Evolutionary conservation across 2,888 invertebrate species (phyloP), one percentile per base, ranked within the genome.

Genomic region (Steromphala cineraria): DNA sequence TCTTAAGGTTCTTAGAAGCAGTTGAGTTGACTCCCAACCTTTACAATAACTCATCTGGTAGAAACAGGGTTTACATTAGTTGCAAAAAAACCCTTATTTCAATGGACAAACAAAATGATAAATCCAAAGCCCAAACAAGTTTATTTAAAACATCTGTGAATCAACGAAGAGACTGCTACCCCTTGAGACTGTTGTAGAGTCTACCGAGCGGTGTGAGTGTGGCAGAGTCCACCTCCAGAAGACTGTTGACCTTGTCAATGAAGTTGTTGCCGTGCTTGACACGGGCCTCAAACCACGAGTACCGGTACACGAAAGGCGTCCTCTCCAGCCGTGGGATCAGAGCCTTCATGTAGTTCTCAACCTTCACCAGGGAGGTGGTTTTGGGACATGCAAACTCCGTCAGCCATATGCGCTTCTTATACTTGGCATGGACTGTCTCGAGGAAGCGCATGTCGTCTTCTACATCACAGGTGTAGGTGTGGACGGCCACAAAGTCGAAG

Each of bases 401-500:
- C 67, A 87, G 53, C 85, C 87, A 87, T 10, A 87, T 78, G 28
- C 76, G 81, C 76, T 82, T 85, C 19, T 81, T 76, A 71, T 82
- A 87, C 7, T 80, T 78, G 31, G 84, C 36, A 80, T 82, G 83
- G 17, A 87, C 15, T 13, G 31, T 28, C 36, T 85, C 21, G 31
- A 87, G 52, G 71, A 71, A 85, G 10, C 62, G 10, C 84, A 86
- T 85, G 5, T 80, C 84, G 40, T 77, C 67, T 19, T 84, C 75
- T 2, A 85, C 75, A 24, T 83, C 67, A 71, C 87, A 87, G 31
- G 78, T 62, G 76, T 84, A 87, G 76, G 67, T 67, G 81, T 88
- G 88, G 10, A 86, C 85, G 17, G 86, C 88, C 2, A 88, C 62
- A 67, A 82, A 84, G 62, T 88, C 86, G 21, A 88, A 79, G 19